A percentile compares a stretch with the other conserved stretches of the same genome.
These are phyloP conservation scores for Aleiodes testaceus DNA, from an alignment of 2,888 invertebrate genomes.

Conservation along the genomic window DNA sequence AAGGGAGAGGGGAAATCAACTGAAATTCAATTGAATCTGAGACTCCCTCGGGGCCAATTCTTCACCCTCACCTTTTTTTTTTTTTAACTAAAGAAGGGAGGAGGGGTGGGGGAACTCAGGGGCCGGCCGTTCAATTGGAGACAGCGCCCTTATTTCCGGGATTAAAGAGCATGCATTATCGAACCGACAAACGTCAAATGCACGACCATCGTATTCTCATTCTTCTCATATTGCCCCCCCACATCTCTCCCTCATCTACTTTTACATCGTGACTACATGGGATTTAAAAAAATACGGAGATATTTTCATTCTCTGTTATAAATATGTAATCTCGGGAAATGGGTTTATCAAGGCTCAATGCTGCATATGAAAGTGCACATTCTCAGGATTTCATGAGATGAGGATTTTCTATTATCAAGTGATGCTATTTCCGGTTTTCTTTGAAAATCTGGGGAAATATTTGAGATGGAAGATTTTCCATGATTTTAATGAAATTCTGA, in stretches of 20 bases:
- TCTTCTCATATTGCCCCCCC: conserved; percentile 7
- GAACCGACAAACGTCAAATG: conserved; percentile 66
- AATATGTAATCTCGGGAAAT: background rate
- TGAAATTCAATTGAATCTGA: conserved; percentile 33
- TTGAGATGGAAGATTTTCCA: too few relatives aligned
- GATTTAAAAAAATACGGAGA: background rate
- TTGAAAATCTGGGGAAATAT: too few relatives aligned
- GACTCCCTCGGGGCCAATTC: conserved; percentile 31
- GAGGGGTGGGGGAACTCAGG: background rate
- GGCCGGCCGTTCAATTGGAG: conserved; percentile 33
- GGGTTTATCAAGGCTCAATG: too few relatives aligned
- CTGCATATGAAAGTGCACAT: too few relatives aligned
- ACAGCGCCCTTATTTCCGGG: conserved; percentile 58
- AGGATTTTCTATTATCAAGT: too few relatives aligned
- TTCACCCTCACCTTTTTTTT: conserved; percentile 26
- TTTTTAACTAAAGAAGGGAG: background rate
- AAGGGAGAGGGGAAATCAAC: background rate
- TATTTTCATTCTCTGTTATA: background rate
- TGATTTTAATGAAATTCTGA: too few relatives aligned
- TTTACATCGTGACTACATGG: conserved; percentile 6
- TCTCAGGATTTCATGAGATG: too few relatives aligned
- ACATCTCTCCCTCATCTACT: background rate
- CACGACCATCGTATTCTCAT: conserved; percentile 56
- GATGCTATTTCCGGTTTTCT: too few relatives aligned
- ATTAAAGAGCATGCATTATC: conserved; percentile 56